Base-by-base conservation (phyloP, 1,140 invertebrate species). In the Chelonus insularis region DNA sequence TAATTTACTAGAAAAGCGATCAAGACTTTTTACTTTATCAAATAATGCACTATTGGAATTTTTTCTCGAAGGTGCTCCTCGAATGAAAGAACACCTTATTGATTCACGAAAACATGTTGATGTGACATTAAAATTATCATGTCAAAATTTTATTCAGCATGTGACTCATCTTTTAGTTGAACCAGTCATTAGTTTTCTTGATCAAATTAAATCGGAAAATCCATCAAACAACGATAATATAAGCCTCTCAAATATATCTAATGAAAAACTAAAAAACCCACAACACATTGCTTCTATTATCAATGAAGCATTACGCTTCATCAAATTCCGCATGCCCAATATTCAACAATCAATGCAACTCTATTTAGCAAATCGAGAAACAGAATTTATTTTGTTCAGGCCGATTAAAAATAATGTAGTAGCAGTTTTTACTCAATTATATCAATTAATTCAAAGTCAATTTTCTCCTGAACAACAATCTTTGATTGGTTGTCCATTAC, bases 91-190 rank as follows among this genome's bases (percentile, higher is more conserved):
- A 75, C 90, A 95, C 72, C 84, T 95, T 55, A 82, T 97, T 5
- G 96, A 98, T 76, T 98, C 95, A 0, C 88, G 96, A 63, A 95
- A 96, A 77, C 94, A 97, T 70, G 95, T 98, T 1, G 96, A 98
- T 72, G 87, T 90, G 18, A 92, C 95, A 69, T 79, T 99, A 51
- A 98, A 98, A 81, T 84, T 82, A 9, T 88, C 91, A n/a, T 99
- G 96, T 82, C 95, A 98, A 75, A 83, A 83, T 32, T 94, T 97
- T 65, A 98, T 99, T 43, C 86, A 88, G 45, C 86, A 94, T 74
- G 86, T 89, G 0, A 91, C 94, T 0, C 86, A 89, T 34, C 76
- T 89, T 43, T 80, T 97, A n/a, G 86, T 89, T 29, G 88, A 87
- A 36, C 88, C 90, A 0, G 72, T 96, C 2, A 80, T 89, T 18